A percentile compares a stretch with the other conserved stretches of the same genome.
These are phyloP conservation scores for Sphecodes monilicornis DNA, from an alignment of 2,888 invertebrate genomes.

Conservation along the genomic window DNA sequence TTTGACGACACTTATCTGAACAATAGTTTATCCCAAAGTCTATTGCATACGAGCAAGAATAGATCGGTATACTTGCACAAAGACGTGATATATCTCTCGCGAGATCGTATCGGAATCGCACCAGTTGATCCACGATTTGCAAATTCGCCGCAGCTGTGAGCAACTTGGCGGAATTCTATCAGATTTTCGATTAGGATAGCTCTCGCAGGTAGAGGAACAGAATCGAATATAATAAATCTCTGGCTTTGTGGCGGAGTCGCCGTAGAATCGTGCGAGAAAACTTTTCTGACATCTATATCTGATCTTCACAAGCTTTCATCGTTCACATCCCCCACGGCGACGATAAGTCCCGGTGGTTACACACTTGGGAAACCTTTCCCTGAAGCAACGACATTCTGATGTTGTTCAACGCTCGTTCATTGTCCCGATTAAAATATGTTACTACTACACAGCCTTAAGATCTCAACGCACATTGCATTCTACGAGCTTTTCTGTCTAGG, in stretches of 20 bases:
- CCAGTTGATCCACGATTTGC: constrained; percentile 16
- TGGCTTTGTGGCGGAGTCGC: constrained; percentile 15
- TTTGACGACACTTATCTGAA: too few species aligned
- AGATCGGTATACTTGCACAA: background rate
- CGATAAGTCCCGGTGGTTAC: background rate
- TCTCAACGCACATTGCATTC: too few species aligned
- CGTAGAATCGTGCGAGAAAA: background rate
- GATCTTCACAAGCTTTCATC: constrained; percentile 23
- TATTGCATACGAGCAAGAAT: background rate
- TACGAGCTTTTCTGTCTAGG: too few species aligned
- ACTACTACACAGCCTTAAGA: background rate
- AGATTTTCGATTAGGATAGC: constrained; percentile 36
- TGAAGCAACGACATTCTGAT: background rate
- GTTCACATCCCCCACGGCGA: background rate
- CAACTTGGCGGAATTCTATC: constrained; percentile 31
- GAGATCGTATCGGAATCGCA: constrained; percentile 1
- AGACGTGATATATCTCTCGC: background rate
- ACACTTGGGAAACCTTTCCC: background rate
- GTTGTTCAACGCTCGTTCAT: background rate
- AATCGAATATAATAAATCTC: constrained; percentile 31
- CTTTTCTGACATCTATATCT: constrained; percentile 27
- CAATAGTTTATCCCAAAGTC: too few species aligned
- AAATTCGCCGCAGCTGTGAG: background rate
- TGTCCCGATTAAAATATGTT: background rate
- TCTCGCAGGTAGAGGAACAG: background rate